Evolutionary conservation across 2,797 vertebrate species (phyloP).

Genomic region (Hyperoplus immaculatus): DNA sequence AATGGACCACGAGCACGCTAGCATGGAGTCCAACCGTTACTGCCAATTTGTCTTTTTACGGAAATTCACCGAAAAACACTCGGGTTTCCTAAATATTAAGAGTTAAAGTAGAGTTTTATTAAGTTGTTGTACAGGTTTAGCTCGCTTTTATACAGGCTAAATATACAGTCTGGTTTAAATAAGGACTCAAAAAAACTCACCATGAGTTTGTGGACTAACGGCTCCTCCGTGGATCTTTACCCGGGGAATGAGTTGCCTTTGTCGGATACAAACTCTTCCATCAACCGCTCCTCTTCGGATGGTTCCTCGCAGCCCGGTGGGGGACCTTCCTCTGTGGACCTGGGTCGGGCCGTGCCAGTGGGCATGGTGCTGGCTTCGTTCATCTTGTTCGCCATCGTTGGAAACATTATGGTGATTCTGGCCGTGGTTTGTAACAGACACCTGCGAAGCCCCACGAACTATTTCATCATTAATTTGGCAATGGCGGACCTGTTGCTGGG

Average conservation of each 20-base stretch:
- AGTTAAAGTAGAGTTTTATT: no score
- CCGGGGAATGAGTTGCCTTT: constrained; percentile 46
- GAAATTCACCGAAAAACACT: neutral
- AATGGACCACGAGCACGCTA: no score
- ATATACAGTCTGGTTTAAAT: no score
- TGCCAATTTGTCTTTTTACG: neutral
- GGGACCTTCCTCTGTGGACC: constrained; percentile 79
- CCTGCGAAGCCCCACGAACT: constrained; percentile 95
- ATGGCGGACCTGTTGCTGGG: constrained; percentile 94
- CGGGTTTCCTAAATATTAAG: neutral
- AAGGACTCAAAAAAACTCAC: constrained; percentile 39
- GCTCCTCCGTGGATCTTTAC: constrained; percentile 75
- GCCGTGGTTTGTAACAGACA: constrained; percentile 95
- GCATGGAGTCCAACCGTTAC: no score
- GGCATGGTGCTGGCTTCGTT: constrained; percentile 93
- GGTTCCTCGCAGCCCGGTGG: constrained; percentile 39
- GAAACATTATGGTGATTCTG: constrained; percentile 95
- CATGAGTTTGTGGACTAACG: constrained; percentile 89
- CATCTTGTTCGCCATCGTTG: constrained; percentile 93
- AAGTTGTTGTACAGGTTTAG: no score
- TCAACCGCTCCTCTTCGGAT: constrained; percentile 64
- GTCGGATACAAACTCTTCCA: constrained; percentile 73
- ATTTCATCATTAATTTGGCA: constrained; percentile 95
- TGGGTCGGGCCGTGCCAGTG: constrained; percentile 90
- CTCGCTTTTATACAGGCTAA: no score